Conservation (phyloP, 2,113 vertebrate species). For the Isichthys henryi region DNA sequence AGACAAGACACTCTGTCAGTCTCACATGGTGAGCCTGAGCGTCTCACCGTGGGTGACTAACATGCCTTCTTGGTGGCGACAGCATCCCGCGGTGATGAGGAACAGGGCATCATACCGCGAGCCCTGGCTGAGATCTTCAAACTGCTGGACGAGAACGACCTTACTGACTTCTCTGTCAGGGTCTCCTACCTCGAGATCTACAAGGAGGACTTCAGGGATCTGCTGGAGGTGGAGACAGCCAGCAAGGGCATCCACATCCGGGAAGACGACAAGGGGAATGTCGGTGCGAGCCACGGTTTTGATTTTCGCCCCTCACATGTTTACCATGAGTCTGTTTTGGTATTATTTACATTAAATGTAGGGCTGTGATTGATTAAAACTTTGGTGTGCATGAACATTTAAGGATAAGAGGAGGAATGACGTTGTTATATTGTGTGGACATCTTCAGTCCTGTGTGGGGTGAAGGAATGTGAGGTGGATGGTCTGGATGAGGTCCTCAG, state of each 20-base stretch:
- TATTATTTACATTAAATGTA: neutral
- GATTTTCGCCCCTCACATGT: neutral
- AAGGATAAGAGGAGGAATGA: neutral
- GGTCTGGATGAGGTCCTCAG: conserved; percentile 92
- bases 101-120: conserved; percentile 89
- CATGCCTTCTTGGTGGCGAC: conserved; percentile 17
- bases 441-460: conserved; percentile 76
- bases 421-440: neutral
- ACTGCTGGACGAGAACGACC: conserved; percentile 90
- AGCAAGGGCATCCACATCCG: conserved; percentile 91
- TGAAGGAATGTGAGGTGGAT: conserved; percentile 90
- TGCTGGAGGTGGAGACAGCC: conserved; percentile 87
- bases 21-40: neutral
- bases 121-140: conserved; percentile 90
- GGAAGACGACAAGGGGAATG: conserved; percentile 87
- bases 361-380: neutral
- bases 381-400: neutral
- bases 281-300: conserved; percentile 62
- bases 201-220: conserved; percentile 91
- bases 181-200: conserved; percentile 96
- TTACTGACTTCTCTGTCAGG: conserved; percentile 78
- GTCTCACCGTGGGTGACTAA: conserved; percentile 8
- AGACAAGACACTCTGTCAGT: neutral
- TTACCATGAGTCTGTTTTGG: neutral
- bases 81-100: conserved; percentile 87